Evolutionary conservation across 2,113 vertebrate genomes (phyloP), one percentile per base, ranked within the genome.

Genomic region (Nesogale talazaci): DNA sequence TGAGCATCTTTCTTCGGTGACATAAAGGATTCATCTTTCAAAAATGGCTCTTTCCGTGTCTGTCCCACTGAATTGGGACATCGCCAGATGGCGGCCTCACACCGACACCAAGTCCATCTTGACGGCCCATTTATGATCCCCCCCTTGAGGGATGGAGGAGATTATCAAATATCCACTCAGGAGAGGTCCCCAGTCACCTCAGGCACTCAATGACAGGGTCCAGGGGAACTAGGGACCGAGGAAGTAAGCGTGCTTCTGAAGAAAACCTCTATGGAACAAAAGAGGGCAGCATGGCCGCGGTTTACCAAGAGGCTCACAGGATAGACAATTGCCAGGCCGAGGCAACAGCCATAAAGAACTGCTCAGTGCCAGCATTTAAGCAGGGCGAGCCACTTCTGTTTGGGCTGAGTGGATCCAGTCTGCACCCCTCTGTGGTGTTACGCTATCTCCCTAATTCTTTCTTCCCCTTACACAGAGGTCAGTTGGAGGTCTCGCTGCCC

Each of bases 251-350:
- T 88, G 31, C 34, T 93, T 86, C 87, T 84, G 78, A 38, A 4
- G 67, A 86, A 83, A 94, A 70, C 14, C 27, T 94, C 59, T 11
- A 3, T 23, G 59, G 27, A 11, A 38, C 34, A 88, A 42, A 84
- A 85, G 84, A 20, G 46, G 83, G 52, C 7, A 20, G n/a, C 81
- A 40, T 0, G 16, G 25, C 1, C 2, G 59, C 59, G 4, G 14
- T 20, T 23, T 76, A 20, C 70, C 38, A 15, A 40, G 63, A 76
- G 70, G 16, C 16, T 20, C 8, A 8, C 1, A 0, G 14, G 29
- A 31, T 0, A 77, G 78, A 10, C 29, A 38, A 56, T 56, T 17
- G 25, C 23, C 31, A 19, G 25, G 14, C 70, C 42, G 59, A 90
- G 46, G 8, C 1, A 6, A 56, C 9, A 69, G 27, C 16, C 10